phyloP scores from a whole-genome alignment of 2,113 vertebrate species.

The Zingel zingel region DNA sequence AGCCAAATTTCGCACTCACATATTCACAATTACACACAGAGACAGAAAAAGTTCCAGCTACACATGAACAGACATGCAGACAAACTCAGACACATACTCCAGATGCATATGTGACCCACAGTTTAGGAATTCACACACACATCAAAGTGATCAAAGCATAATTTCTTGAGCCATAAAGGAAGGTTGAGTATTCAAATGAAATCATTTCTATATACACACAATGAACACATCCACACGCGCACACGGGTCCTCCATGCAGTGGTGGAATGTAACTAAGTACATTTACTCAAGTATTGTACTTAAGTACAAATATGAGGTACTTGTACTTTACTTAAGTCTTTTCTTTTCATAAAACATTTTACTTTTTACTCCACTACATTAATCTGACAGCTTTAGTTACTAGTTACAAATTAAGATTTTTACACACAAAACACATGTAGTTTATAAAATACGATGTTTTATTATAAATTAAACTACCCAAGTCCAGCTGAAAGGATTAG shows the following conservation, averaged over 20 bases:
- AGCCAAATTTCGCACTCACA: not conserved
- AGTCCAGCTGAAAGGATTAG: no score
- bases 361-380: no score
- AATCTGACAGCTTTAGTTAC: no score
- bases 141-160: slow-evolving; percentile 7
- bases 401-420: no score
- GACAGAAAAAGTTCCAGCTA: slow-evolving; percentile 4
- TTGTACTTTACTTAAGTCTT: no score
- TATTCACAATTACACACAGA: slow-evolving; percentile 21
- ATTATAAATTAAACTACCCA: no score
- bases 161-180: not conserved
- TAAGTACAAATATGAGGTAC: no score
- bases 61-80: slow-evolving; percentile 15
- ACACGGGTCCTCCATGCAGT: not conserved
- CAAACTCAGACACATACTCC: not conserved
- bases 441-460: no score
- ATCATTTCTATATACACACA: slow-evolving; percentile 33
- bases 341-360: no score
- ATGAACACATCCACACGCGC: slow-evolving; percentile 18
- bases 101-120: slow-evolving; percentile 13
- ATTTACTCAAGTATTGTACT: no score
- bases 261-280: no score
- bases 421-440: no score
- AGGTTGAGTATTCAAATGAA: slow-evolving; percentile 23
- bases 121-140: slow-evolving; percentile 2